Conservation (phyloP, 2,888 invertebrate species). For the Nebria salina region DNA sequence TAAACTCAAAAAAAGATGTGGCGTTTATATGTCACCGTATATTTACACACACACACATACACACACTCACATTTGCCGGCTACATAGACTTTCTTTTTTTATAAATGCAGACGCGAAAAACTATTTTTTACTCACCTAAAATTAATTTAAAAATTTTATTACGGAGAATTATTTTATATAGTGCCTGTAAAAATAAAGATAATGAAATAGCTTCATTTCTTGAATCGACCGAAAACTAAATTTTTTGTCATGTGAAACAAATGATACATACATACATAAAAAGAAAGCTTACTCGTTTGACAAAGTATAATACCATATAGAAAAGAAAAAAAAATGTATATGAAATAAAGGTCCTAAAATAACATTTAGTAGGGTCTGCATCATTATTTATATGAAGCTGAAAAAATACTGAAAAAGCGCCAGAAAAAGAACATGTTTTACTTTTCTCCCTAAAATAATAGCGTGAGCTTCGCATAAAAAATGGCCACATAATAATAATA, state of each 20-base stretch:
- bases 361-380: conserved; percentile 29
- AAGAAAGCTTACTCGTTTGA: no score
- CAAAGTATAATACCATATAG: background rate
- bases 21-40: background rate
- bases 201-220: no score
- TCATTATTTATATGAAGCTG: conserved; percentile 29
- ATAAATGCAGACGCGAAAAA: no score
- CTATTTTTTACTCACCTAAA: no score
- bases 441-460: background rate
- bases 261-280: no score
- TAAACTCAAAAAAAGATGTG: background rate
- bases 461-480: background rate
- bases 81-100: no score
- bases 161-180: no score
- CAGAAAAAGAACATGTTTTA: conserved; percentile 10
- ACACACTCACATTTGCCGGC: background rate
- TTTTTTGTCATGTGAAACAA: no score
- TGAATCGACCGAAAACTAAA: no score
- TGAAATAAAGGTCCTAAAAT: conserved; percentile 38
- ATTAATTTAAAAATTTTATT: no score
- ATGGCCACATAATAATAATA: background rate
- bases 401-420: conserved; percentile 28
- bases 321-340: conserved; percentile 31
- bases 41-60: no score
- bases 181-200: no score